A percentile compares a stretch with the other conserved stretches of the same genome.
These are phyloP conservation scores for Champsocephalus esox DNA, from an alignment of 2,797 vertebrate genomes.

Conservation along the genomic window DNA sequence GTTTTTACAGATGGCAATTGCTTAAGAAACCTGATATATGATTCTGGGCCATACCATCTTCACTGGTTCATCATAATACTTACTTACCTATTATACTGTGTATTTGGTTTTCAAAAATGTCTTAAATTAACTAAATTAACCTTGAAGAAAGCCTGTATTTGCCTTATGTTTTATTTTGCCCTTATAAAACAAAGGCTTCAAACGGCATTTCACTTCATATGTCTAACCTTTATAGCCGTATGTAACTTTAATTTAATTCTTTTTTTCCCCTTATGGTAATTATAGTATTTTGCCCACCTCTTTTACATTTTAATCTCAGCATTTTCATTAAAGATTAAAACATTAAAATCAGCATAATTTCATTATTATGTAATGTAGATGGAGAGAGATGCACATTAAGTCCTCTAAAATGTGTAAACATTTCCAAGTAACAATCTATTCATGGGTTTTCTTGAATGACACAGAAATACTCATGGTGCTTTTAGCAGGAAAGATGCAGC, in stretches of 20 bases:
- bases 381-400: no score
- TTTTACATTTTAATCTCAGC: neutral
- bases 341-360: neutral
- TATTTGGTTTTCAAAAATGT: no score
- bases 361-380: neutral
- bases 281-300: neutral
- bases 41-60: no score
- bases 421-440: neutral
- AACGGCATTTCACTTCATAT: no score
- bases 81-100: no score
- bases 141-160: no score
- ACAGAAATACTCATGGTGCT: neutral
- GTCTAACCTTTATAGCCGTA: no score
- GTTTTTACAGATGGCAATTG: neutral
- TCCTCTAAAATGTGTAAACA: neutral
- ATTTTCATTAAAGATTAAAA: neutral
- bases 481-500: slow-evolving; percentile 21
- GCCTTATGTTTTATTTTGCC: no score
- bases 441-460: neutral
- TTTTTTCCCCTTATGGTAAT: neutral
- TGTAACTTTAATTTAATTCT: neutral
- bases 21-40: no score
- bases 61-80: no score
- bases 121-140: no score
- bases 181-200: no score